Percentiles rank a stretch among this genome's conserved stretches.
Conservation (phyloP, 2,797 vertebrate species). For the Eulemur coronatus region DNA sequence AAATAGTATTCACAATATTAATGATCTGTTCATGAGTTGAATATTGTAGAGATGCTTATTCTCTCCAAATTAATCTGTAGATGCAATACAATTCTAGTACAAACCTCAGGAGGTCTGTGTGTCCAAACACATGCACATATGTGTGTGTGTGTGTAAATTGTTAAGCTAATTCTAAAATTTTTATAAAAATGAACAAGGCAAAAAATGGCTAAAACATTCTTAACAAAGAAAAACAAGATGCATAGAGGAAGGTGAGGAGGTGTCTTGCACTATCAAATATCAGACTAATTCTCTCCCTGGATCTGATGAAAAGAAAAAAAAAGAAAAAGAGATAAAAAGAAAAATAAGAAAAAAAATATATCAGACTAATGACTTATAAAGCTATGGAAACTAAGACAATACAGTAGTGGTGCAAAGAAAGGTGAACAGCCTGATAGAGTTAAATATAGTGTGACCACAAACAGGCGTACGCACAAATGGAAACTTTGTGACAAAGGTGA, state of each 20-base stretch:
- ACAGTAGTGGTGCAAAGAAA: background rate
- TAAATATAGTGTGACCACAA: background rate
- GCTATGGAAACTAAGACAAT: background rate
- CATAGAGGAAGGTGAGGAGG: background rate
- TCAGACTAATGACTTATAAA: background rate
- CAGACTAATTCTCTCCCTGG: background rate
- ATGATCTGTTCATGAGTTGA: background rate
- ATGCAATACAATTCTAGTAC: background rate
- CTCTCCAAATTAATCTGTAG: background rate
- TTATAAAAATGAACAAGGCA: background rate
- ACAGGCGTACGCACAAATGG: background rate
- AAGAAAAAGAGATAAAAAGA: no score
- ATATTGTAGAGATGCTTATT: background rate
- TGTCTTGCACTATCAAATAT: background rate
- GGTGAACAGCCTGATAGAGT: background rate
- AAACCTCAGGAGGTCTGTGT: background rate
- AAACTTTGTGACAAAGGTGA: background rate
- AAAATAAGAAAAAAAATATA: no score
- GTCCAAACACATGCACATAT: background rate
- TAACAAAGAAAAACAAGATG: background rate
- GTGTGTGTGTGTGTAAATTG: background rate
- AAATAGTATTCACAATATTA: background rate
- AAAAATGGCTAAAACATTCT: background rate
- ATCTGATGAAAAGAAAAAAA: no score
- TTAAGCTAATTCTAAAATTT: background rate